Evolutionary conservation across 2,888 invertebrate species (phyloP).

Genomic region (Pardosa pseudoannulata): DNA sequence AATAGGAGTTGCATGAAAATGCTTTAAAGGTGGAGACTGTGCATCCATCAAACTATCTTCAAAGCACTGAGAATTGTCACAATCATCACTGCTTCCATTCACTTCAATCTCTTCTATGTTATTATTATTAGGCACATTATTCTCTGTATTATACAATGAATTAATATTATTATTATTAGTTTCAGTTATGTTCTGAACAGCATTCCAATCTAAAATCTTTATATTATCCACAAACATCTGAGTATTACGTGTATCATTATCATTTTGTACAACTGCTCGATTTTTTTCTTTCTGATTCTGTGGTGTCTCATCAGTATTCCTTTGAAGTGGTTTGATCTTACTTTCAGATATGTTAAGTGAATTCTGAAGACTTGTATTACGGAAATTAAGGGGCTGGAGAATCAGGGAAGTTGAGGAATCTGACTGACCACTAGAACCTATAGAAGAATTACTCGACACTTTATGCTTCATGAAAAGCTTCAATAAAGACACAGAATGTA

Average conservation of each 20-base stretch:
- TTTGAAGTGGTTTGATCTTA: constrained; percentile 64
- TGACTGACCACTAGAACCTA: constrained; percentile 66
- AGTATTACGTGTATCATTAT: constrained; percentile 52
- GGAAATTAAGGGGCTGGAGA: constrained; percentile 53
- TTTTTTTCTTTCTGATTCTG: constrained; percentile 44
- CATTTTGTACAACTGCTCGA: constrained; percentile 25
- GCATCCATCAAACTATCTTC: constrained; percentile 74
- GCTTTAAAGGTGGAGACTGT: constrained; percentile 61
- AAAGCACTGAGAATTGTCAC: constrained; percentile 74
- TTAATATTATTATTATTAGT: constrained; percentile 71
- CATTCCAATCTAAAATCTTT: constrained; percentile 52
- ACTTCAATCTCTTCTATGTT: constrained; percentile 33
- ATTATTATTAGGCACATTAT: constrained; percentile 45
- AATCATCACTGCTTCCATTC: constrained; percentile 56
- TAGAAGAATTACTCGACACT: constrained; percentile 74
- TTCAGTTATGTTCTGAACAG: constrained; percentile 55
- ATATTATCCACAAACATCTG: constrained; percentile 52
- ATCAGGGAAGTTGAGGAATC: constrained; percentile 66
- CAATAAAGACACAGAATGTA: constrained; percentile 71
- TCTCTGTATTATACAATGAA: constrained; percentile 57
- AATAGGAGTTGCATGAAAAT: constrained; percentile 72
- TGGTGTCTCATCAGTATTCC: constrained; percentile 38
- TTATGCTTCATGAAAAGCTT: constrained; percentile 74
- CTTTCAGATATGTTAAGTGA: constrained; percentile 49
- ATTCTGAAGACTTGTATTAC: constrained; percentile 54